A percentile compares a stretch with the other conserved stretches of the same genome.
Evolutionary conservation across 2,113 vertebrate genomes (phyloP).

Genomic region (Paramisgurnus dabryanus): DNA sequence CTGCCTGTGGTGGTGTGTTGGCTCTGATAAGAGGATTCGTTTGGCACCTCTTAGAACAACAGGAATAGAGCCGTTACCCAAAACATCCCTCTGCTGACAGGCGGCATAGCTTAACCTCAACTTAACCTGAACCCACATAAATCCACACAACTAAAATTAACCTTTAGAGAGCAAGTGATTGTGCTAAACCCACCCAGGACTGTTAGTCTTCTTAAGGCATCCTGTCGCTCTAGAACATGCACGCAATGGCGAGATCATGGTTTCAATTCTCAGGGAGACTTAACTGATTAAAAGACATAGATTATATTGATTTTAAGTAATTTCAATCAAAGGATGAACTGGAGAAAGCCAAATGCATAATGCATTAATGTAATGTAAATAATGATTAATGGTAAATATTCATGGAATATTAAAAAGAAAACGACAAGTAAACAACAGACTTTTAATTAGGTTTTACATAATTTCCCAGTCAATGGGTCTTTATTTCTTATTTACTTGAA

Average conservation of each 20-base stretch:
- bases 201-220: not conserved
- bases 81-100: conserved; percentile 69
- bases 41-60: conserved; percentile 78
- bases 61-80: conserved; percentile 74
- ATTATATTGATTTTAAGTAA: too few species aligned
- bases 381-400: not conserved
- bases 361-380: too few species aligned
- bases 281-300: too few species aligned
- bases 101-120: not conserved
- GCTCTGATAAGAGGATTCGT: conserved; percentile 78
- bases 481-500: conserved; percentile 61
- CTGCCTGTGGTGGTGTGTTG: conserved; percentile 71
- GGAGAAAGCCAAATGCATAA: too few species aligned
- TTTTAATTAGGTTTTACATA: conserved; percentile 5
- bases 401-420: not conserved
- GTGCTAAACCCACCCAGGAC: too few species aligned
- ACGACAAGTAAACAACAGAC: not conserved
- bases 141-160: not conserved
- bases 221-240: not conserved
- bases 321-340: too few species aligned
- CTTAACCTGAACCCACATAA: not conserved
- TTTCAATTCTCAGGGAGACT: too few species aligned
- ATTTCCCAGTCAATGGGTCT: conserved; percentile 73
- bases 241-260: too few species aligned
- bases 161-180: not conserved